A percentile compares a stretch with the other conserved stretches of the same genome.
Evolutionary conservation across 2,888 invertebrate genomes (phyloP).

Genomic region (Notocelia uddmanniana): DNA sequence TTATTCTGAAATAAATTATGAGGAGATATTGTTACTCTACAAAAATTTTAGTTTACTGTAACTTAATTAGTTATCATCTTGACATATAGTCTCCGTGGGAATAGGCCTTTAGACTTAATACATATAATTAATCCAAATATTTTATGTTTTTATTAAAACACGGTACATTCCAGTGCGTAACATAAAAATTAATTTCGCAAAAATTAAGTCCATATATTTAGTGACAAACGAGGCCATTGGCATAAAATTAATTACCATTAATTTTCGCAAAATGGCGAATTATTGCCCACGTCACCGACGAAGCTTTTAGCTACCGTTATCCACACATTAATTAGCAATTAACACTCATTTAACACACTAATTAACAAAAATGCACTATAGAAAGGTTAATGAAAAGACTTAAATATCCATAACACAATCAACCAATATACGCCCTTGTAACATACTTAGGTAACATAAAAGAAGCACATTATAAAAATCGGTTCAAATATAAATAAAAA

Average conservation of each 20-base stretch:
- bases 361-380: conserved; percentile 28
- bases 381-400: conserved; percentile 2
- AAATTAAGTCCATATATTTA: conserved; percentile 22
- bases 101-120: neutral
- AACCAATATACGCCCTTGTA: neutral
- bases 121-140: neutral
- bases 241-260: conserved; percentile 31
- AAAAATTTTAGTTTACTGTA: neutral
- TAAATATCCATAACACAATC: neutral
- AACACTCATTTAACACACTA: conserved; percentile 43
- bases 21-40: neutral
- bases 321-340: conserved; percentile 42
- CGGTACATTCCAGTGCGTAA: neutral
- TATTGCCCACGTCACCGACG: conserved; percentile 38
- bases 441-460: neutral
- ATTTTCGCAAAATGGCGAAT: conserved; percentile 38
- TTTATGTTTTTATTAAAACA: neutral
- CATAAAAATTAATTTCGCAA: neutral
- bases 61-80: neutral
- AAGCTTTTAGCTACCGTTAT: conserved; percentile 44
- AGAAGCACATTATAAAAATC: neutral
- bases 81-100: neutral
- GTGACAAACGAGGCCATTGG: conserved; percentile 40
- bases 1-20: neutral
- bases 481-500: neutral